A percentile compares a stretch with the other conserved stretches of the same genome.
These are phyloP conservation scores for Harpalus rubripes DNA, from an alignment of 2,888 invertebrate species.

Conservation along the genomic window DNA sequence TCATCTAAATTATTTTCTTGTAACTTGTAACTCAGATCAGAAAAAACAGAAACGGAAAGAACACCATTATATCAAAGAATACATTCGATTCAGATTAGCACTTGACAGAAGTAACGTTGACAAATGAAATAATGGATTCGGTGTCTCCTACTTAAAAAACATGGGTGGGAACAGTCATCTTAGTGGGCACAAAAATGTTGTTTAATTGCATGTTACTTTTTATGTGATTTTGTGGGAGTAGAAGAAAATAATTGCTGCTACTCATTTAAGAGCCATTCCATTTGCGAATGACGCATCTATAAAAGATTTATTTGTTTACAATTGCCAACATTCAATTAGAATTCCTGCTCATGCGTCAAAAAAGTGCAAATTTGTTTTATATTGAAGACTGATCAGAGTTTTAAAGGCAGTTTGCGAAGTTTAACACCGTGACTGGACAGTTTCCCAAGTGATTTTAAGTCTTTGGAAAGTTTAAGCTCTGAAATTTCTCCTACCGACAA, in stretches of 20 bases:
- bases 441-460: constrained; percentile 37
- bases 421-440: constrained; percentile 23
- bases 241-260: constrained; percentile 26
- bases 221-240: constrained; percentile 27
- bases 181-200: constrained; percentile 44
- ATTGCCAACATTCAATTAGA: constrained; percentile 1
- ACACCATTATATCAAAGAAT: neutral
- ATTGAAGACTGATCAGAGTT: neutral
- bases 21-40: neutral
- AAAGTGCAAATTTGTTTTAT: constrained; percentile 45
- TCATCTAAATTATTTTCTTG: constrained; percentile 1
- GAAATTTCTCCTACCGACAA: neutral
- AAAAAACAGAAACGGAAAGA: neutral
- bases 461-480: constrained; percentile 43
- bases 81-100: constrained; percentile 13
- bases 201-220: constrained; percentile 37
- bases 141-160: constrained; percentile 18
- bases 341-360: neutral
- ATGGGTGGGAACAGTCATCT: constrained; percentile 37
- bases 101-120: constrained; percentile 13
- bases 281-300: constrained; percentile 18
- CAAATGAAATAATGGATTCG: constrained; percentile 22
- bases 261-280: constrained; percentile 17
- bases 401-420: constrained; percentile 8
- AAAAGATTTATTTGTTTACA: constrained; percentile 46